Conservation (phyloP, 2,888 invertebrate species). For the Tillus elongatus region DNA sequence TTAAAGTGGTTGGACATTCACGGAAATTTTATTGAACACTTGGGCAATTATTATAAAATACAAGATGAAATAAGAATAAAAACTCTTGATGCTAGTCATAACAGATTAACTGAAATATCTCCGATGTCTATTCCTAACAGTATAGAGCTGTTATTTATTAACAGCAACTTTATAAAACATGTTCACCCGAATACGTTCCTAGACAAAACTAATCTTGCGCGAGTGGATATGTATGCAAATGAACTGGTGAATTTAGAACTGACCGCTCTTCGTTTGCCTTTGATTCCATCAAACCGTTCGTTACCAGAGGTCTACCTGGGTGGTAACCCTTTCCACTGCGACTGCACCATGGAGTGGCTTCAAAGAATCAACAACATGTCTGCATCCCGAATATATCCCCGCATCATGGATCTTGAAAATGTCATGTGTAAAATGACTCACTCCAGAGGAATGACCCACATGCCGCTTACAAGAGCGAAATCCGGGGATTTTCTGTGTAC, state of each 20-base stretch:
- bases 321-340: slow-evolving; percentile 89
- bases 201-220: slow-evolving; percentile 72
- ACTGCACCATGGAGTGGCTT: slow-evolving; percentile 93
- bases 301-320: slow-evolving; percentile 85
- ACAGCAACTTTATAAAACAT: slow-evolving; percentile 75
- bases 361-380: slow-evolving; percentile 83
- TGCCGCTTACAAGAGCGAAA: slow-evolving; percentile 66
- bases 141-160: slow-evolving; percentile 79
- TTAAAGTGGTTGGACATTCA: slow-evolving; percentile 87
- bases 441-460: slow-evolving; percentile 69
- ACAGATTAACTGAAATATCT: slow-evolving; percentile 72
- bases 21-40: slow-evolving; percentile 77
- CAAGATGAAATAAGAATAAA: slow-evolving; percentile 73
- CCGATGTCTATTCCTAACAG: slow-evolving; percentile 82
- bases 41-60: slow-evolving; percentile 81
- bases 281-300: slow-evolving; percentile 61
- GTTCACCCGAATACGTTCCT: slow-evolving; percentile 80
- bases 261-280: slow-evolving; percentile 68
- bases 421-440: slow-evolving; percentile 83
- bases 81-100: slow-evolving; percentile 83
- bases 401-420: slow-evolving; percentile 80
- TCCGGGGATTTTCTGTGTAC: slow-evolving; percentile 83
- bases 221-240: slow-evolving; percentile 86
- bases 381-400: slow-evolving; percentile 71
- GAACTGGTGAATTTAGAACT: slow-evolving; percentile 73